A percentile compares a stretch with the other conserved stretches of the same genome.
Evolutionary conservation across 2,888 invertebrate genomes (phyloP).

Genomic region (Oscheius onirici): DNA sequence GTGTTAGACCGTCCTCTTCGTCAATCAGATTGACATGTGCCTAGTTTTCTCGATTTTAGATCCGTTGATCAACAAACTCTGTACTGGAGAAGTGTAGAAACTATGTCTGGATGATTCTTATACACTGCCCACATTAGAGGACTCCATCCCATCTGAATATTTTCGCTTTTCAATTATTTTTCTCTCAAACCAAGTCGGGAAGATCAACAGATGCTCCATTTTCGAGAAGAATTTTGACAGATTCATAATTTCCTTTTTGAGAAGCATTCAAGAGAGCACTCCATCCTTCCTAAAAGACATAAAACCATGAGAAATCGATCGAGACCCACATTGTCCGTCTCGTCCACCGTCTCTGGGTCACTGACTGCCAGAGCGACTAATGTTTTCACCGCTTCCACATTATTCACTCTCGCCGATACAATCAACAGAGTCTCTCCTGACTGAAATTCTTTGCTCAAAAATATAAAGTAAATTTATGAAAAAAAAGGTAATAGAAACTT

Average conservation of each 20-base stretch:
- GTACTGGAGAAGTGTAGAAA: conserved; percentile 81
- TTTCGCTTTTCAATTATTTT: not conserved
- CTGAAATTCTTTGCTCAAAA: conserved; percentile 49
- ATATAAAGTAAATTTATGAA: not conserved
- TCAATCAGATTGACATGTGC: conserved; percentile 95
- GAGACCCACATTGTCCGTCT: conserved; percentile 63
- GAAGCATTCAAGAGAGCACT: conserved; percentile 90
- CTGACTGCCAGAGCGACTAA: conserved; percentile 32
- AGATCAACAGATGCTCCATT: conserved; percentile 73
- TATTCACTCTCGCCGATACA: conserved; percentile 76
- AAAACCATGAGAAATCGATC: not conserved
- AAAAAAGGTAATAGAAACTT: conserved; percentile 22
- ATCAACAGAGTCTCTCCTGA: conserved; percentile 69
- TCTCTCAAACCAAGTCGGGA: conserved; percentile 48
- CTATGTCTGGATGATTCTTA: conserved; percentile 82
- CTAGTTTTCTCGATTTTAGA: conserved; percentile 18
- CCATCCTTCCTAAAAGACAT: conserved; percentile 69
- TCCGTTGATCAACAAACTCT: conserved; percentile 19
- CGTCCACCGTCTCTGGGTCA: conserved; percentile 62
- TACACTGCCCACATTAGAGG: conserved; percentile 97
- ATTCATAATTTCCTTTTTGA: conserved; percentile 85
- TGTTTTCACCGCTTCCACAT: conserved; percentile 84
- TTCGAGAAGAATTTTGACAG: conserved; percentile 84
- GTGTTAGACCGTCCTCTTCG: conserved; percentile 77
- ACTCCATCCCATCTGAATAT: conserved; percentile 85